Base-by-base conservation (phyloP, 2,113 vertebrate genomes). In the Charina bottae region DNA sequence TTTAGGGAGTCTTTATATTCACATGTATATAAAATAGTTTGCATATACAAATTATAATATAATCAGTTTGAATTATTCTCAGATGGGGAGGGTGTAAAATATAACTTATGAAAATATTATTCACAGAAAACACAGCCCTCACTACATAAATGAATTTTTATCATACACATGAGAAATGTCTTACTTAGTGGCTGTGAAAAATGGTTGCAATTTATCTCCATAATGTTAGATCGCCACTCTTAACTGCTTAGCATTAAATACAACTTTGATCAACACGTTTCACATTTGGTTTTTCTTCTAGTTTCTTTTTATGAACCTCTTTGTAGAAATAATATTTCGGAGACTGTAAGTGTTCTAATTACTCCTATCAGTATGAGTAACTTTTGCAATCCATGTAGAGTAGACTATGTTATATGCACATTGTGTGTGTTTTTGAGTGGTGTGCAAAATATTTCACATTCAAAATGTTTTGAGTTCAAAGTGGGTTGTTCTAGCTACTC, bases 1-100 rank as follows among this genome's bases (percentile, higher is more conserved):
- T 94, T 92, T 97, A 94, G 94, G 90, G 94, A 95, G 3, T 95
- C 95, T 96, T 96, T 96, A 96, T 95, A 96, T 97, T 96, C 95
- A 84, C 87, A 93, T 96, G 91, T 96, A 93, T 95, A 94, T 96
- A 96, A 97, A 96, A 95, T 96, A 92, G 85, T 94, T 97, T 96
- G 89, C 92, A 83, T 96, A 96, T 95, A 93, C 94, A 95, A 89
- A 94, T 94, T 96, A 94, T 96, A 96, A 94, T 95, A 94, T 95
- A 92, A 95, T 96, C 95, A 95, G 58, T 94, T 93, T 94, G 96
- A 97, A 93, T 60, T 94, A 95, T 90, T 96, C 95, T 97, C 94
- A 93, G 91, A 94, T 93, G 87, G 90, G 92, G 92, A 94, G 93
- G 91, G 91, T 94, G 91, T 94, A 93, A 95, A 96, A 93, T 90